Evolutionary conservation across 2,113 vertebrate genomes (phyloP).

Genomic region (Peucedramus taeniatus): DNA sequence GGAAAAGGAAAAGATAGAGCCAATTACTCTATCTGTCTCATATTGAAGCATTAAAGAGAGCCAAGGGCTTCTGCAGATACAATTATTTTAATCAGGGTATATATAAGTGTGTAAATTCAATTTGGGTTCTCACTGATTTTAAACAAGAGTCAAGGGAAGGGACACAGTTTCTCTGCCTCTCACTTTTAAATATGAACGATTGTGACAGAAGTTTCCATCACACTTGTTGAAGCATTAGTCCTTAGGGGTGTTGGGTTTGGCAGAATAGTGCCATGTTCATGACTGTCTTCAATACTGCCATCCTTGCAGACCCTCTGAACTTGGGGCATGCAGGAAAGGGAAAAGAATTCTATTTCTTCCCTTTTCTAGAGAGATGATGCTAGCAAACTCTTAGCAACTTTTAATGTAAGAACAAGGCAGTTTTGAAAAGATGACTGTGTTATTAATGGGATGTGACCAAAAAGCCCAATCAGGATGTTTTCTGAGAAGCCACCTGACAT

Average conservation of each 20-base stretch:
- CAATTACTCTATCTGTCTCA: neutral
- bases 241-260: neutral
- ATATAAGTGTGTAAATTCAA: neutral
- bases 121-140: neutral
- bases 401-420: neutral
- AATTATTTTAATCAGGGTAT: neutral
- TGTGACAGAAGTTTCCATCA: neutral
- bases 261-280: neutral
- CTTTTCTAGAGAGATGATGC: neutral
- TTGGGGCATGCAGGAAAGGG: neutral
- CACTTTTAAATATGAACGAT: neutral
- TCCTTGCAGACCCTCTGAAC: neutral
- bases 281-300: fast-evolving
- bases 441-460: neutral
- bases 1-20: neutral
- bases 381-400: neutral
- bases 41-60: neutral
- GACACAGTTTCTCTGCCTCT: neutral
- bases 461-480: neutral
- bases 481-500: neutral
- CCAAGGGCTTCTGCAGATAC: neutral
- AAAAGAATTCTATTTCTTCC: neutral
- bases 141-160: neutral
- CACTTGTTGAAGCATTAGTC: neutral
- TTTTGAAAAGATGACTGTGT: neutral